Conservation (phyloP, 2,113 vertebrate genomes). For the Xenopus tropicalis region UCB_Xtro_10.0 CM004449.2:101878501-101879000, state of each 20-base stretch:
- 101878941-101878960: not conserved
- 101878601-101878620: slow-evolving; percentile 7
- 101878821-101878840: slow-evolving; percentile 15
- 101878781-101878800: slow-evolving; percentile 28
- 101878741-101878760: slow-evolving; percentile 32
- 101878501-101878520: no score
- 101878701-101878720: slow-evolving; percentile 33
- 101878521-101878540: no score
- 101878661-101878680: slow-evolving; percentile 19
- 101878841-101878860: slow-evolving; percentile 12
- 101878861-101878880: slow-evolving; percentile 24
- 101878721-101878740: slow-evolving; percentile 37
- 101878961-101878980: accelerated
- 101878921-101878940: not conserved
- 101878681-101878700: slow-evolving; percentile 40
- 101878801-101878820: slow-evolving; percentile 27
- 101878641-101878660: slow-evolving; percentile 26
- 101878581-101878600: not conserved
- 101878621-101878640: slow-evolving; percentile 26
- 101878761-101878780: slow-evolving; percentile 36
- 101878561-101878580: not conserved
- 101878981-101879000: no score
- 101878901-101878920: slow-evolving; percentile 4
- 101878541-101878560: not conserved
- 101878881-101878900: slow-evolving; percentile 15